A percentile compares a stretch with the other conserved stretches of the same genome.
These are phyloP conservation scores for Abscondita cerata DNA, from an alignment of 2,888 invertebrate genomes.

Conservation along the genomic window DNA sequence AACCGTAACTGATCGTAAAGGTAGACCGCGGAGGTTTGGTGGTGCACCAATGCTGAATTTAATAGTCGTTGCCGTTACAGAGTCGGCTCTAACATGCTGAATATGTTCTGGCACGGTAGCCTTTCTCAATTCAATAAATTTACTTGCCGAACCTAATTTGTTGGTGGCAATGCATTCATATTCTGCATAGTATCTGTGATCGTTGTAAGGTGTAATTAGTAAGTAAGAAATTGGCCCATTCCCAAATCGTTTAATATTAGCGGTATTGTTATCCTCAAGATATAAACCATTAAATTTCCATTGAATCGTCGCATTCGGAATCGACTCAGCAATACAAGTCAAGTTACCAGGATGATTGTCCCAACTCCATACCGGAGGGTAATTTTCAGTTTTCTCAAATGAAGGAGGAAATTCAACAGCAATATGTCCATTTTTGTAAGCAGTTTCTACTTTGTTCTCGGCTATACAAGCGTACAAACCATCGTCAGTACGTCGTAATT, in stretches of 20 bases:
- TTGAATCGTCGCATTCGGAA: constrained; percentile 91
- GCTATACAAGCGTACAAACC: constrained; percentile 90
- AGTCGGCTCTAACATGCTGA: constrained; percentile 69
- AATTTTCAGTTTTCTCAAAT: constrained; percentile 71
- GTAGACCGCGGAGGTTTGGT: constrained; percentile 75
- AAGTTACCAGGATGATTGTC: constrained; percentile 80
- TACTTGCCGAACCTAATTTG: constrained; percentile 71
- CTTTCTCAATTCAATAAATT: constrained; percentile 74
- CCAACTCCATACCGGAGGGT: constrained; percentile 85
- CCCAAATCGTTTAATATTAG: constrained; percentile 67
- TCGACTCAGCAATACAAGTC: constrained; percentile 83
- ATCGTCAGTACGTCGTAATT: constrained; percentile 76
- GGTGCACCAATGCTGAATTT: constrained; percentile 81
- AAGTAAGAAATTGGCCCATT: constrained; percentile 77
- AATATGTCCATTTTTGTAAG: constrained; percentile 81
- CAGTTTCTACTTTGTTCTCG: constrained; percentile 73
- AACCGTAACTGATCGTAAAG: constrained; percentile 74
- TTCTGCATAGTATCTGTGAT: constrained; percentile 70
- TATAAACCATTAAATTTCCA: constrained; percentile 69
- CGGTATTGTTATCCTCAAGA: constrained; percentile 55
- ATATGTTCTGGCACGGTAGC: constrained; percentile 75
- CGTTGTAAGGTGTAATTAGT: constrained; percentile 70
- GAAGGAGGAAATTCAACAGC: constrained; percentile 84
- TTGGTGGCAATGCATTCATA: constrained; percentile 88
- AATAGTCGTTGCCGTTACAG: constrained; percentile 84